Evolutionary conservation across 2,797 vertebrate species (phyloP).

Genomic region (Tragelaphus oryx): DNA sequence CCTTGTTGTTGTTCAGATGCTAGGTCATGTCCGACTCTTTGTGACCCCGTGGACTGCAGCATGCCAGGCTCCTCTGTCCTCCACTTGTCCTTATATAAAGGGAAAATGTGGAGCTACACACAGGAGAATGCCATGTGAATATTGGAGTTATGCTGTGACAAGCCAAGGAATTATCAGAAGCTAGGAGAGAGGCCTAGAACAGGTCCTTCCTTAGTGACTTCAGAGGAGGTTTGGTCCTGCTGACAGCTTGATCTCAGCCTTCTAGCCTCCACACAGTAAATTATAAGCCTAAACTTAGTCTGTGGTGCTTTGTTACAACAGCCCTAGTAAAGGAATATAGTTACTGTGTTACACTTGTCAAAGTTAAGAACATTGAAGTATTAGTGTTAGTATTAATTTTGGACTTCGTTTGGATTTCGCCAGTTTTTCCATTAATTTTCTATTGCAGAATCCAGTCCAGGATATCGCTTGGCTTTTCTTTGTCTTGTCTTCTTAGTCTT

Average conservation of each 20-base stretch:
- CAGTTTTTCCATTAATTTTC: not conserved
- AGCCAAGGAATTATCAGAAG: not conserved
- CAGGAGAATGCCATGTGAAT: not conserved
- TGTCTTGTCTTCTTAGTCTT: not conserved
- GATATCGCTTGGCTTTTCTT: not conserved
- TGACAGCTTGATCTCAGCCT: not conserved
- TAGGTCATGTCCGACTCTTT: not conserved
- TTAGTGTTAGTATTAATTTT: not conserved
- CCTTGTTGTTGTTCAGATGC: fast-evolving
- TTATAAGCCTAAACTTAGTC: not conserved
- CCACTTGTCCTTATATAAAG: not conserved
- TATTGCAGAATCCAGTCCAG: not conserved
- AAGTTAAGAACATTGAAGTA: not conserved
- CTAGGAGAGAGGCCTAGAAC: not conserved
- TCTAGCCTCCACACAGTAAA: not conserved
- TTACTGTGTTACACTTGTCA: not conserved
- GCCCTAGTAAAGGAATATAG: not conserved
- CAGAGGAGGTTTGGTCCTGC: not conserved
- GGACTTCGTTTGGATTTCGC: not conserved
- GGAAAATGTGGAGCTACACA: not conserved
- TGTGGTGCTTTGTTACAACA: not conserved
- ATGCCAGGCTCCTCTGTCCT: not conserved
- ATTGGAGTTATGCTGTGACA: not conserved
- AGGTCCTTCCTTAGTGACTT: not conserved
- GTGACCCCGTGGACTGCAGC: not conserved